Percentiles rank a stretch among this genome's conserved stretches.
Conservation (phyloP, 2,888 invertebrate species). For the Pinctada fucata region DNA sequence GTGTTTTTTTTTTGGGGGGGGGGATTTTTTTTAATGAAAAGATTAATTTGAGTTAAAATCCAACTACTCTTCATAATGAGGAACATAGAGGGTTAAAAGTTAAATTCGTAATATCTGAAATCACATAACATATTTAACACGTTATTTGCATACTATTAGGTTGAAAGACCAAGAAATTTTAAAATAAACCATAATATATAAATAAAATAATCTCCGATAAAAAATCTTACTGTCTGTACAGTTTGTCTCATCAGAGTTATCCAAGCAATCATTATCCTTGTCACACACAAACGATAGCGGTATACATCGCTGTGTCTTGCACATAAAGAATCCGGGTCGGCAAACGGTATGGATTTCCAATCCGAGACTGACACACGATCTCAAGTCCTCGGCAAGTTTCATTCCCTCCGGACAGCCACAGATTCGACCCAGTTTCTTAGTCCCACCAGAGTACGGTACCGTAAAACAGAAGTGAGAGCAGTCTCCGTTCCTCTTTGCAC, state of each 20-base stretch:
- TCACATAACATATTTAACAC: too few relatives aligned
- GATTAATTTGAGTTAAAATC: not conserved
- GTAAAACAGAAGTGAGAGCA: slow-evolving; percentile 98
- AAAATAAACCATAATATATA: too few relatives aligned
- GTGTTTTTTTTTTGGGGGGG: too few relatives aligned
- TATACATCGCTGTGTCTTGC: slow-evolving; percentile 87
- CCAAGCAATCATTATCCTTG: slow-evolving; percentile 72
- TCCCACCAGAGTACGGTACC: slow-evolving; percentile 79
- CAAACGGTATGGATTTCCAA: slow-evolving; percentile 83
- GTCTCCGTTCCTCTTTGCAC: slow-evolving; percentile 89
- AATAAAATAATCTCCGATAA: too few relatives aligned
- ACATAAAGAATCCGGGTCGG: slow-evolving; percentile 94
- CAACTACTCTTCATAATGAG: too few relatives aligned
- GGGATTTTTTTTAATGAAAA: too few relatives aligned
- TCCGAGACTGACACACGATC: slow-evolving; percentile 86
- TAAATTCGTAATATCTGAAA: too few relatives aligned
- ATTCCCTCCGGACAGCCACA: slow-evolving; percentile 97
- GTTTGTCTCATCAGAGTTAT: slow-evolving; percentile 65
- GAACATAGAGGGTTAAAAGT: too few relatives aligned
- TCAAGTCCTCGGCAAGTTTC: slow-evolving; percentile 84
- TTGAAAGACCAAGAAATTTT: too few relatives aligned
- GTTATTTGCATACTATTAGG: too few relatives aligned
- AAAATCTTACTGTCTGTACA: slow-evolving; percentile 58
- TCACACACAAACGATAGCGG: slow-evolving; percentile 69
- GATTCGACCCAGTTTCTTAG: slow-evolving; percentile 54